Conservation (phyloP, 2,888 invertebrate genomes). For the Nysson spinosus region DNA sequence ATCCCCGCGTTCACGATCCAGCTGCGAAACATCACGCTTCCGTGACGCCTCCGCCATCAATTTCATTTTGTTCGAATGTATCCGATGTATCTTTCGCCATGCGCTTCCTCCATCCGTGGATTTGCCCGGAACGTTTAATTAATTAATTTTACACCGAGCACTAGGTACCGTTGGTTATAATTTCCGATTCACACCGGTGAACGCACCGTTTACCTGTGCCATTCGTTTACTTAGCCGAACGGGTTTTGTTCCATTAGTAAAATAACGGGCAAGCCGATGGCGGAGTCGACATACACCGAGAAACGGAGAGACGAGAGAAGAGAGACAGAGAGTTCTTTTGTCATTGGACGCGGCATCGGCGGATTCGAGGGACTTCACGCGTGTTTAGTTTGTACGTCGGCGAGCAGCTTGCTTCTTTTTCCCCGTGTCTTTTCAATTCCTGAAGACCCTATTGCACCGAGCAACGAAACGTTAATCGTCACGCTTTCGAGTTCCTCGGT, state of each 20-base stretch:
- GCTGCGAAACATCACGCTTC: constrained; percentile 24
- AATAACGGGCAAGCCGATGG: constrained; percentile 6
- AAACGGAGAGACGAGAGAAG: too few species aligned
- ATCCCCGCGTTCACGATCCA: constrained; percentile 17
- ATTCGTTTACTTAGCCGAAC: constrained; percentile 1
- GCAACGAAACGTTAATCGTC: constrained; percentile 49
- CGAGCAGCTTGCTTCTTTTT: constrained; percentile 31
- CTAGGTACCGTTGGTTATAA: too few species aligned
- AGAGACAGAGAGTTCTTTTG: constrained; percentile 30
- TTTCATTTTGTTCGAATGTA: constrained; percentile 7
- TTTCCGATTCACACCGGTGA: not conserved
- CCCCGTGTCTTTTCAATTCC: constrained; percentile 24
- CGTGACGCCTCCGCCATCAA: constrained; percentile 7
- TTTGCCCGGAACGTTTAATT: too few species aligned
- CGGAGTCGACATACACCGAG: not conserved
- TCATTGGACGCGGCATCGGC: constrained; percentile 24
- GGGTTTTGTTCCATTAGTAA: constrained; percentile 10
- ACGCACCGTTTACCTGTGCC: constrained; percentile 3
- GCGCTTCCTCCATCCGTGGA: too few species aligned
- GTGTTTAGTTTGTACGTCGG: constrained; percentile 36
- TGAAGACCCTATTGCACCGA: constrained; percentile 3
- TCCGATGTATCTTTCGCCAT: constrained; percentile 2
- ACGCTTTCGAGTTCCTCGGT: constrained; percentile 44
- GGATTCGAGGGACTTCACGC: constrained; percentile 50
- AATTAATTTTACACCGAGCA: too few species aligned